phyloP scores from a whole-genome alignment of 1,140 invertebrate genomes.

The Papilio helenus region DNA sequence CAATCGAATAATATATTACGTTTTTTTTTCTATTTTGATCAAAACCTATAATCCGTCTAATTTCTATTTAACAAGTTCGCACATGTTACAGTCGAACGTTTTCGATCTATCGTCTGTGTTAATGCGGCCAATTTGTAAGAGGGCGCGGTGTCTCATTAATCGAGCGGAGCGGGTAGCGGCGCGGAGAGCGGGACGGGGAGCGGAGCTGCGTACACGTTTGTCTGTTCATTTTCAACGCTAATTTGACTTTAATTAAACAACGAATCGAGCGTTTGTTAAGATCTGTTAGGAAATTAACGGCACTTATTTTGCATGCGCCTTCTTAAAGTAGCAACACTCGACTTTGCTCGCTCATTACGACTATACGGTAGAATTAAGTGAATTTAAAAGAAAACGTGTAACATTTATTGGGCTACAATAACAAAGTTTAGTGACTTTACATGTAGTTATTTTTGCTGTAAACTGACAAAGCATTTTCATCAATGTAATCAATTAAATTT shows the following conservation, averaged over 20 bases:
- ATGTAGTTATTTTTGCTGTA: too few relatives aligned
- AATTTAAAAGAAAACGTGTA: neutral
- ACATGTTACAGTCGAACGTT: constrained; percentile 44
- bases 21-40: too few relatives aligned
- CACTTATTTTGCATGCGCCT: constrained; percentile 42
- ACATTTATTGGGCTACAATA: neutral
- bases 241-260: constrained; percentile 76
- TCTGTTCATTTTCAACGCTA: constrained; percentile 67
- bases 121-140: constrained; percentile 79
- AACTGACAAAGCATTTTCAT: too few relatives aligned
- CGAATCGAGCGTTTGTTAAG: constrained; percentile 45
- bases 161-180: constrained; percentile 42
- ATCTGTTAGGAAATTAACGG: constrained; percentile 39
- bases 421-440: neutral
- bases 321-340: constrained; percentile 24
- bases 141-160: constrained; percentile 74
- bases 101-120: constrained; percentile 64
- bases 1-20: too few relatives aligned
- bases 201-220: constrained; percentile 55
- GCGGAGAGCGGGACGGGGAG: constrained; percentile 13
- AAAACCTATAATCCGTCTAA: neutral
- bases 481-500: too few relatives aligned
- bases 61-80: constrained; percentile 36
- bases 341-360: neutral
- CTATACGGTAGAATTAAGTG: neutral